Conservation (phyloP, 2,113 vertebrate species). For the Scalopus aquaticus region DNA sequence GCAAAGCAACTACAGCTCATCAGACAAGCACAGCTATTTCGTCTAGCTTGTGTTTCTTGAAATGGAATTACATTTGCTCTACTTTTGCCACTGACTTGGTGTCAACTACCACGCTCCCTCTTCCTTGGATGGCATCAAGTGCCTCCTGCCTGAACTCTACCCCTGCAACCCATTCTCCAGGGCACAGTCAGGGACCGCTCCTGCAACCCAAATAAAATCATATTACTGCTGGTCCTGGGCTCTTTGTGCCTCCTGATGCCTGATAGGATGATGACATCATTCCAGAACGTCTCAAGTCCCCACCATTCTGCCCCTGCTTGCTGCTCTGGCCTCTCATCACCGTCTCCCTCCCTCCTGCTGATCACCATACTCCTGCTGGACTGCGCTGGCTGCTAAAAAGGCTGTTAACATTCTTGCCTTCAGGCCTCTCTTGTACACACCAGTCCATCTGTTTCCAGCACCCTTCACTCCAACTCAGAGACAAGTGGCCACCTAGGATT, state of each 20-base stretch:
- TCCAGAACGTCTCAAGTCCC: not conserved
- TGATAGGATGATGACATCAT: not conserved
- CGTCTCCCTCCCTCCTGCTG: not conserved
- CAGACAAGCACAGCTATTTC: not conserved
- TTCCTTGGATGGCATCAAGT: not conserved
- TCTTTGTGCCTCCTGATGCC: not conserved
- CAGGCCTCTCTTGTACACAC: not conserved
- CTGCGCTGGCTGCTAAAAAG: not conserved
- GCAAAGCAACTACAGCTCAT: not conserved
- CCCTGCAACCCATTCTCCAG: not conserved
- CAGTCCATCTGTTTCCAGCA: not conserved
- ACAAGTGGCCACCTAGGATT: not conserved
- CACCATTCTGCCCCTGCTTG: not conserved
- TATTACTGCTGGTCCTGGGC: not conserved
- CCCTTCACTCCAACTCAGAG: not conserved
- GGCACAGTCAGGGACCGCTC: not conserved
- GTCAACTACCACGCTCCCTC: not conserved
- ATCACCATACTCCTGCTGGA: not conserved
- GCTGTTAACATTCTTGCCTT: not conserved
- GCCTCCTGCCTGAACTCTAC: too few species aligned
- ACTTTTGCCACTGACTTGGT: not conserved
- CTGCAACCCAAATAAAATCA: not conserved
- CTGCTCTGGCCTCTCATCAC: not conserved
- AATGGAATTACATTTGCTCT: not conserved
- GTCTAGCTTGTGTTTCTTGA: not conserved